These are phyloP conservation scores for Heptranchias perlo DNA, from an alignment of 2,113 vertebrate genomes.

Conservation along the genomic window DNA sequence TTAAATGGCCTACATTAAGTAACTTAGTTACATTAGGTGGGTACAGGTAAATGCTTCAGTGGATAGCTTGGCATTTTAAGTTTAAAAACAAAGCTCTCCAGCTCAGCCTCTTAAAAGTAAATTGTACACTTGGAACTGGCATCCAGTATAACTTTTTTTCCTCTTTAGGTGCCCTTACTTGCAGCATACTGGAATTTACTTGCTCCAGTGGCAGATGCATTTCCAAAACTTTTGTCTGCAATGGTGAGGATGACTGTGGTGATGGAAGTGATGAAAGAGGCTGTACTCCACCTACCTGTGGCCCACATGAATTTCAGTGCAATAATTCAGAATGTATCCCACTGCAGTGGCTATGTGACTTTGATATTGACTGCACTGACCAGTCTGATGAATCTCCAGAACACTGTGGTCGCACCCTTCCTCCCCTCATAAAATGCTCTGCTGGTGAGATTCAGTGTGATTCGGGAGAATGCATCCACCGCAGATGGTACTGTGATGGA, in stretches of 20 bases:
- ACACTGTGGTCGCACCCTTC: conserved; percentile 79
- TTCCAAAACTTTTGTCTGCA: conserved; percentile 86
- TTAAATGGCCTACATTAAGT: too few species aligned
- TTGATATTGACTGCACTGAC: conserved; percentile 88
- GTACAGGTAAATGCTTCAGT: too few species aligned
- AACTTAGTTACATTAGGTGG: too few species aligned
- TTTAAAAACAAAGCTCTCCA: too few species aligned
- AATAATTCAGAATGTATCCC: conserved; percentile 83
- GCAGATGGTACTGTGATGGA: conserved; percentile 93
- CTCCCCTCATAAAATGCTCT: conserved; percentile 68
- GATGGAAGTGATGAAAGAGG: conserved; percentile 83
- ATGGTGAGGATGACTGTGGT: conserved; percentile 88
- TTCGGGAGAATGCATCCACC: conserved; percentile 90
- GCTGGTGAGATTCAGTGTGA: conserved; percentile 76
- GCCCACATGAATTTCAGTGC: conserved; percentile 81
- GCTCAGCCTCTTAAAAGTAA: too few species aligned
- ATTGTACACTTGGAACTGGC: neutral
- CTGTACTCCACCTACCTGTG: conserved; percentile 78
- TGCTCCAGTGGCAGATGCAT: conserved; percentile 84
- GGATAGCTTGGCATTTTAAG: too few species aligned
- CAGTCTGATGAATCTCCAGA: conserved; percentile 81
- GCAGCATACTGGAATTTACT: conserved; percentile 82
- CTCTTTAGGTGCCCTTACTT: conserved; percentile 79
- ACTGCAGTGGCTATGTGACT: conserved; percentile 83
- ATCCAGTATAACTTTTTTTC: neutral